Evolutionary conservation across 1,140 invertebrate species (phyloP), one percentile per base, ranked within the genome.

Genomic region (Chymomyza costata): DNA sequence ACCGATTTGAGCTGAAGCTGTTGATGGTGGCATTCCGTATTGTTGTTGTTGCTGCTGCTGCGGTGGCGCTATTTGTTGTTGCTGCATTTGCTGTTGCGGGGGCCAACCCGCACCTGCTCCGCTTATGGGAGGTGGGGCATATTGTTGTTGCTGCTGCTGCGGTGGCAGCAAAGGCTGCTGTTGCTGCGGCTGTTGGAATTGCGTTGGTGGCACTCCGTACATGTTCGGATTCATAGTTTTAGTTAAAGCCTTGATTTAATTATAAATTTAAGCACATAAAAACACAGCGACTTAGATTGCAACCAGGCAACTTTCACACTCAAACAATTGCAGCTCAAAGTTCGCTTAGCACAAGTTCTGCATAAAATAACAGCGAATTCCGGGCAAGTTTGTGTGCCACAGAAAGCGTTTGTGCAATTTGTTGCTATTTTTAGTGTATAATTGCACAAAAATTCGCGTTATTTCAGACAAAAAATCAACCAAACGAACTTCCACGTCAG

Each of bases 401-500:
- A 13, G 13, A 34, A 45, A 31, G 19, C 19, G 15, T 21, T 28
- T 8, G 8, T 51, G 19, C 11, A 48, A 46, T 50, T 50, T 38
- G 41, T 50, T 53, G 34, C 45, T 48, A 38, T 18, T 52, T 50
- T 46, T 15, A 38, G 37, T 53, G 25, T 38, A 31, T 41, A 49
- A 35, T 28, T 40, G 30, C 35, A 49, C 65, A 54, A 43, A 55
- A n/a, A 43, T 28, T 59, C 56, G 48, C 35, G 50, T 8, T 50
- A 41, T 70, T 71, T 39, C 39, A 66, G 62, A 66, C 55, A 28
- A 48, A 65, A 55, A 52, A 59, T 54, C 52, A 51, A 58, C 38
- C 65, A 46, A 71, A 30, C 62, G 51, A 78, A 83, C 81, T 80
- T 84, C 82, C 82, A 84, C 82, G 82, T 84, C 82, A 83, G 81